phyloP scores from a whole-genome alignment of 37 sponge, comb jelly and placozoan species.

The Ianthella basta region DNA sequence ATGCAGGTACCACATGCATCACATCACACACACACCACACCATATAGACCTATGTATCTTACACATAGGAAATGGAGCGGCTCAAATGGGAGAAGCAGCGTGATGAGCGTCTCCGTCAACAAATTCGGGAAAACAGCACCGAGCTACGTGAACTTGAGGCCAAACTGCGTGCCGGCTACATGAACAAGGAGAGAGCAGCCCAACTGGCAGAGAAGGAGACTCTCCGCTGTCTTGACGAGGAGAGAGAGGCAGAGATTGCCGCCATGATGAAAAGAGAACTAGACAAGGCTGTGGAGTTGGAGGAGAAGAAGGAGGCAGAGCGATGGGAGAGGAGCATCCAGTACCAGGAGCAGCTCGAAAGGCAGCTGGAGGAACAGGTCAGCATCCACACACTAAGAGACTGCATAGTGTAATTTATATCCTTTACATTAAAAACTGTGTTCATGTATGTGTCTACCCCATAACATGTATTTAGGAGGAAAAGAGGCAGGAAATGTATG shows the following conservation, averaged over 20 bases:
- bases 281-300: constrained; percentile 63
- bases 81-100: constrained; percentile 77
- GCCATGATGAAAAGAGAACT: constrained; percentile 63
- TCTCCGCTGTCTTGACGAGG: constrained; percentile 60
- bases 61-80: constrained; percentile 73
- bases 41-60: background rate
- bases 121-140: constrained; percentile 86
- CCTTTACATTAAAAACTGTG: constrained; percentile 16
- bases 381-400: too few relatives aligned
- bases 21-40: too few relatives aligned
- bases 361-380: constrained; percentile 91
- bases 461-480: constrained; percentile 50
- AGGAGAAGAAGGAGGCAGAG: constrained; percentile 61
- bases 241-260: constrained; percentile 71
- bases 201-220: constrained; percentile 93
- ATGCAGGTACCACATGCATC: too few relatives aligned
- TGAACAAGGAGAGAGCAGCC: constrained; percentile 97
- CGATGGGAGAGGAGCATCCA: constrained; percentile 63
- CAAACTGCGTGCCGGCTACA: constrained; percentile 93
- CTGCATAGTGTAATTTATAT: too few relatives aligned
- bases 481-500: constrained; percentile 82
- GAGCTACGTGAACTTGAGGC: constrained; percentile 94
- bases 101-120: constrained; percentile 84
- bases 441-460: background rate
- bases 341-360: constrained; percentile 90